Base-by-base conservation (phyloP, 2,797 vertebrate species). In the Amniataba percoides region DNA sequence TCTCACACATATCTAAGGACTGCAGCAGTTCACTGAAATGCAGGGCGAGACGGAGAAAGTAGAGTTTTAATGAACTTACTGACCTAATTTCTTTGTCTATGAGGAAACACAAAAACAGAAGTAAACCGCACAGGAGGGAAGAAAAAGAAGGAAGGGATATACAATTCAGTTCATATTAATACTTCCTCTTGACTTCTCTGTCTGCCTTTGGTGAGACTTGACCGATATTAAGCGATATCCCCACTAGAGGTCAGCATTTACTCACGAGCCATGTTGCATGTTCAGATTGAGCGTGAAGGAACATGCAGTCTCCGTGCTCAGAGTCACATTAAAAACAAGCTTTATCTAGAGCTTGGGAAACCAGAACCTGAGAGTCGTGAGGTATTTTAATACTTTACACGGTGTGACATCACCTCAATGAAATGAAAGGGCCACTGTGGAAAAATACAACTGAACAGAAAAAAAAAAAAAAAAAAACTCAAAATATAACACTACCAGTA, bases 1-100 rank as follows among this genome's bases (percentile, higher is more conserved):
- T 96, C 75, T 97, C 95, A 9, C 98, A 99, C 94, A 96, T 95
- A 89, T 99, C 97, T 82, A 99, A 91, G 64, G 96, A 96, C 89
- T 97, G 96, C 77, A 99, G 93, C 13, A 99, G 94, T 69, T 97
- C 97, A 89, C 98, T 99, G 86, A 81, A 80, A 86, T 3, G 64
- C 1, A 78, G 27, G 71, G 43, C 51, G 12, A 11, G 63, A 39
- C 8, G 34, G 13, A 31, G 19, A 48, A 25, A 42, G 16, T 0
- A 18, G 3, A 60, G 0, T 3, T 48, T 71, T 53, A 65, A 19
- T 11, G 4, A 23, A 53, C 0, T 43, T 5, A 2, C 2, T 40
- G 8, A 69, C 0, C 0, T 4, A 2, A 55, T 51, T 31, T 18
- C 0, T 40, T 7, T 25, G 21, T 39, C 6, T 18, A 34, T 1